Conservation (phyloP, 1,140 invertebrate species). For the Drosophila pseudoobscura region DNA sequence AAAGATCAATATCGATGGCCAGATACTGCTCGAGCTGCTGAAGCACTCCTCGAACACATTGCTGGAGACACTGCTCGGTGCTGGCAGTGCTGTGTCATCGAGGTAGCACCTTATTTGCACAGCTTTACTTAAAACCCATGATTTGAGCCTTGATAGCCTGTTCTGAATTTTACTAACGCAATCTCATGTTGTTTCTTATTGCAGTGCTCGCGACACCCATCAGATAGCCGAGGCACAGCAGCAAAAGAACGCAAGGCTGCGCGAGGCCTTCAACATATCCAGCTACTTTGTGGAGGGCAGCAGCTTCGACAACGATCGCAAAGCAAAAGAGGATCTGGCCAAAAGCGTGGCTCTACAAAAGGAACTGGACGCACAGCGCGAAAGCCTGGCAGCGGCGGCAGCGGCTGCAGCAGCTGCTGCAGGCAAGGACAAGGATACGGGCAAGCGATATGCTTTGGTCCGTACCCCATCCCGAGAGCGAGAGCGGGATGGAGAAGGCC, state of each 20-base stretch:
- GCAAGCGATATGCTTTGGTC: conserved; percentile 86
- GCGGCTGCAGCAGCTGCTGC: conserved; percentile 65
- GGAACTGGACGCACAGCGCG: conserved; percentile 84
- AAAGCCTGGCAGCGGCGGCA: conserved; percentile 84
- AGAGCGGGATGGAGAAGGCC: conserved; percentile 40
- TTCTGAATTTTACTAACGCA: background rate
- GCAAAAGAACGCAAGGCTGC: conserved; percentile 95
- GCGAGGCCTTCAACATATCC: conserved; percentile 97
- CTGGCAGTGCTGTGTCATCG: conserved; percentile 49
- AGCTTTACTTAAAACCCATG: background rate
- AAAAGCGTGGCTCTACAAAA: conserved; percentile 85
- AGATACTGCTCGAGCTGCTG: conserved; percentile 63
- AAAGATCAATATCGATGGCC: conserved; percentile 42
- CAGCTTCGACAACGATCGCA: conserved; percentile 94
- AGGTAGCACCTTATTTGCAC: conserved; percentile 38
- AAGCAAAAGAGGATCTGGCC: conserved; percentile 90
- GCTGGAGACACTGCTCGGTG: conserved; percentile 62
- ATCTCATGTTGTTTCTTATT: conserved; percentile 55
- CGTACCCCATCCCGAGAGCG: conserved; percentile 85
- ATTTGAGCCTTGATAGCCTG: background rate
- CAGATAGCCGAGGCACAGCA: conserved; percentile 98
- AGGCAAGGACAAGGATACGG: conserved; percentile 82
- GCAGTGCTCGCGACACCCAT: conserved; percentile 96
- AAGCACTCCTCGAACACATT: conserved; percentile 69
- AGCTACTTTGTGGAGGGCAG: conserved; percentile 97